Evolutionary conservation across 1,140 invertebrate species (phyloP).

Genomic region (Calliopsis andreniformis): DNA sequence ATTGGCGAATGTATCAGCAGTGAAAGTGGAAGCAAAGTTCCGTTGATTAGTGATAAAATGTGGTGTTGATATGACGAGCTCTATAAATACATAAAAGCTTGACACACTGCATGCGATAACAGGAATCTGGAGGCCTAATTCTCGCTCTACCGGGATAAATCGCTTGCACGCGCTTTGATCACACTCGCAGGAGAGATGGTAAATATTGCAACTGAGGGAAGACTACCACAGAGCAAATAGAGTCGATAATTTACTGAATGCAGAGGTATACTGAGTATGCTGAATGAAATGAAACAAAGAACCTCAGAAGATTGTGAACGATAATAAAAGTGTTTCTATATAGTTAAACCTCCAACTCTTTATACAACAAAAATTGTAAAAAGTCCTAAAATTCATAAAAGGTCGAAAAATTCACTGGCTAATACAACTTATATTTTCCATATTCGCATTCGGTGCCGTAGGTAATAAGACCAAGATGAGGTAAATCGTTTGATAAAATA

Average conservation of each 20-base stretch:
- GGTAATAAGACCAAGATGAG: too few species aligned
- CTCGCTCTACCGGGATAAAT: neutral
- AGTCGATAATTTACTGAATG: conserved; percentile 26
- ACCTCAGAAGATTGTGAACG: neutral
- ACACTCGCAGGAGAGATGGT: neutral
- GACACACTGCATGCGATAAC: neutral
- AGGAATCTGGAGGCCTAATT: neutral
- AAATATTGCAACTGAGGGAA: neutral
- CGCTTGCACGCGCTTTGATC: neutral
- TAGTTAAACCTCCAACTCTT: too few species aligned
- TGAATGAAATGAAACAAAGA: neutral
- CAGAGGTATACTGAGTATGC: neutral
- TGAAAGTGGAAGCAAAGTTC: neutral
- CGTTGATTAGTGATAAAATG: neutral
- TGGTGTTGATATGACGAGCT: neutral
- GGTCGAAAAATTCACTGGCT: neutral
- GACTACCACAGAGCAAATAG: neutral
- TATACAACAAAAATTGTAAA: too few species aligned
- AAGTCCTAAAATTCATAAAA: too few species aligned
- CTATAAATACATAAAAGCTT: neutral
- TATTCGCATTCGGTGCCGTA: too few species aligned
- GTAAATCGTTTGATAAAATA: too few species aligned
- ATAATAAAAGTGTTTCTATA: neutral
- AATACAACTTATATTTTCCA: too few species aligned
- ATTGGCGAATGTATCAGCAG: neutral